A percentile compares a stretch with the other conserved stretches of the same genome.
Evolutionary conservation across 2,888 invertebrate species (phyloP).

Genomic region (Lasioglossum morio): DNA sequence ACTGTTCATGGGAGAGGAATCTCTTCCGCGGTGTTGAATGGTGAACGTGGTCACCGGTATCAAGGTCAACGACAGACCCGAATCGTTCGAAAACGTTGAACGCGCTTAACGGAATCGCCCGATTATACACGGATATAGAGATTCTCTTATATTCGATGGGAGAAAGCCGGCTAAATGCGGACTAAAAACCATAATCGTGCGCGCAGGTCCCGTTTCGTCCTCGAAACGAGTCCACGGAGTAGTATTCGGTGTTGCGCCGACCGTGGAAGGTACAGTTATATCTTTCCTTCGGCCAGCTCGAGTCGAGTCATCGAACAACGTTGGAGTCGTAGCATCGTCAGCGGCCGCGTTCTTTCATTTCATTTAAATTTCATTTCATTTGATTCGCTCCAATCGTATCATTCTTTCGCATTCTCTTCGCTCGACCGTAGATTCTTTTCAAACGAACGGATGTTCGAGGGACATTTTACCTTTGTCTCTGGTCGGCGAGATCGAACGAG

Average conservation of each 20-base stretch:
- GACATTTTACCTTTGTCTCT: neutral
- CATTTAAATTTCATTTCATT: too few species aligned
- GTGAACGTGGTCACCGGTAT: neutral
- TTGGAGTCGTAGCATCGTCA: neutral
- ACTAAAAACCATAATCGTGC: constrained; percentile 33
- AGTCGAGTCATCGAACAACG: neutral
- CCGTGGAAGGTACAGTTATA: neutral
- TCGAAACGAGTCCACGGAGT: neutral
- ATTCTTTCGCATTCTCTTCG: neutral
- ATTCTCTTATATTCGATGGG: constrained; percentile 27
- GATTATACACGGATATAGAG: neutral
- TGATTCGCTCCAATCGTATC: neutral
- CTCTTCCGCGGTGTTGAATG: neutral
- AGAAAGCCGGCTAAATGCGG: constrained; percentile 35
- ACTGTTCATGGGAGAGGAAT: neutral
- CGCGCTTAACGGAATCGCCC: constrained; percentile 29
- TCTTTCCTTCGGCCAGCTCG: neutral
- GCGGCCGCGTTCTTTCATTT: neutral
- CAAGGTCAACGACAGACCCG: constrained; percentile 5
- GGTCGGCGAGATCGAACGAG: neutral
- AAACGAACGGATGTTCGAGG: too few species aligned
- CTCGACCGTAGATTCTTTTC: neutral
- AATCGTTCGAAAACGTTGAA: constrained; percentile 19
- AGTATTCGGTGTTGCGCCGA: neutral
- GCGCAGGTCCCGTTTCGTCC: neutral